Base-by-base conservation (phyloP, 2,113 vertebrate genomes). In the Anhinga rufa region DNA sequence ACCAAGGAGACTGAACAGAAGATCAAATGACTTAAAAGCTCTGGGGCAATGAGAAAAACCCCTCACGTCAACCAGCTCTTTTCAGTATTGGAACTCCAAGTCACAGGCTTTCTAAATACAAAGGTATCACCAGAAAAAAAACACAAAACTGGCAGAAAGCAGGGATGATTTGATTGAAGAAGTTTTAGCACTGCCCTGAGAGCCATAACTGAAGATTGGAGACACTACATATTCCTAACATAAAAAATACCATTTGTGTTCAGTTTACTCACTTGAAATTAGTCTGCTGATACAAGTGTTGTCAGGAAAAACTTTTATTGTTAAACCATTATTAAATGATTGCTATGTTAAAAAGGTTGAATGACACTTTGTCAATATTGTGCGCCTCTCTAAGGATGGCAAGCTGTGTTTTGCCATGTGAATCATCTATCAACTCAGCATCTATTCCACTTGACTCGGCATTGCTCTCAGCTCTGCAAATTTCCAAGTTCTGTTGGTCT, bases 1-100 rank as follows among this genome's bases (percentile, higher is more conserved):
- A 75, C 72, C 69, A 81, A 95, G 89, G 96, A 93, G 76, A 88
- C 38, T 40, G 38, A 96, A 90, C 14, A 55, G 42, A 93, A 86
- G 49, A 92, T 58, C n/a, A 69, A 75, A 81, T 78, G 4, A 81
- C 55, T 87, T 74, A 60, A 88, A 94, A 95, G 32, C 64, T 84
- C 36, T 32, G 48, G 42, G 54, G 71, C 38, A 64, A 60, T 9
- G 29, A 84, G 29, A 75, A 94, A 95, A 51, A 14, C 26, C 31
- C 13, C 64, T 88, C 20, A 64, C 24, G 32, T 57, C 44, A 69
- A 48, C 19, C 11, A 78, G 25, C 17, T 62, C 22, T 54, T 81
- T 65, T 88, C 25, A 82, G 24, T 17, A 60, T 7, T 8, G 32
- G 15, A 91, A 24, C 10, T 76, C 32, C 20, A 36, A 83, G 58